Evolutionary conservation across 2,113 vertebrate species (phyloP).

Genomic region (Ctenomys sociabilis): DNA sequence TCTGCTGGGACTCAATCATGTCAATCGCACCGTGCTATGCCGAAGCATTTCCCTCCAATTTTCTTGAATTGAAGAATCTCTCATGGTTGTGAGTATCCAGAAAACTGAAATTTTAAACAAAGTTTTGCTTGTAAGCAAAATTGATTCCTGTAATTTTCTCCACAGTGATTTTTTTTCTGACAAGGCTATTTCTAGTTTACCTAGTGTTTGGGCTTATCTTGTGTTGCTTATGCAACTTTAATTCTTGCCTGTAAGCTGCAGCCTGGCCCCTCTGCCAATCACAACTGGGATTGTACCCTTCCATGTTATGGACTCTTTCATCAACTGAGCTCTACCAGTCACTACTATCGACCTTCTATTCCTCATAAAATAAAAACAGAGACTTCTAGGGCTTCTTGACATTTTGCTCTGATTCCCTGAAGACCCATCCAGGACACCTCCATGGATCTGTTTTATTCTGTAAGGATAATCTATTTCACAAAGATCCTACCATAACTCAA

Average conservation of each 20-base stretch:
- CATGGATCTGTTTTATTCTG: conserved; percentile 70
- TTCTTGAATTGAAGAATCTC: conserved; percentile 65
- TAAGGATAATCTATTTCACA: conserved; percentile 79
- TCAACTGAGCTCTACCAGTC: conserved; percentile 79
- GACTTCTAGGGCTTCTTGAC: conserved; percentile 75
- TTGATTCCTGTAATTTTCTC: conserved; percentile 77
- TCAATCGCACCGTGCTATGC: conserved; percentile 52
- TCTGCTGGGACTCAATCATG: conserved; percentile 55
- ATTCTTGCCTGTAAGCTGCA: conserved; percentile 77
- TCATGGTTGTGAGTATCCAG: conserved; percentile 59
- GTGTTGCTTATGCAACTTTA: conserved; percentile 75
- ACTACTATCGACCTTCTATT: conserved; percentile 76
- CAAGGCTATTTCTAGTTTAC: conserved; percentile 76
- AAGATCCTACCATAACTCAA: conserved; percentile 77
- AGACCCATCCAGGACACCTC: conserved; percentile 74
- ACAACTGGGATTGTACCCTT: conserved; percentile 66
- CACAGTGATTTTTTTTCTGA: conserved; percentile 60
- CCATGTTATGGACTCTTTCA: conserved; percentile 75
- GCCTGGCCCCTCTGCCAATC: conserved; percentile 70
- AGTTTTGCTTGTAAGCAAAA: conserved; percentile 72
- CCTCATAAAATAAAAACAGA: conserved; percentile 79
- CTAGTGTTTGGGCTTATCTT: conserved; percentile 51
- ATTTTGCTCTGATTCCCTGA: conserved; percentile 75
- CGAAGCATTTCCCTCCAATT: conserved; percentile 69
- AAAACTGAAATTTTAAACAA: conserved; percentile 74